These are phyloP conservation scores for Drosophila cardini DNA, from an alignment of 1,140 invertebrate genomes.

Conservation along the genomic window DNA sequence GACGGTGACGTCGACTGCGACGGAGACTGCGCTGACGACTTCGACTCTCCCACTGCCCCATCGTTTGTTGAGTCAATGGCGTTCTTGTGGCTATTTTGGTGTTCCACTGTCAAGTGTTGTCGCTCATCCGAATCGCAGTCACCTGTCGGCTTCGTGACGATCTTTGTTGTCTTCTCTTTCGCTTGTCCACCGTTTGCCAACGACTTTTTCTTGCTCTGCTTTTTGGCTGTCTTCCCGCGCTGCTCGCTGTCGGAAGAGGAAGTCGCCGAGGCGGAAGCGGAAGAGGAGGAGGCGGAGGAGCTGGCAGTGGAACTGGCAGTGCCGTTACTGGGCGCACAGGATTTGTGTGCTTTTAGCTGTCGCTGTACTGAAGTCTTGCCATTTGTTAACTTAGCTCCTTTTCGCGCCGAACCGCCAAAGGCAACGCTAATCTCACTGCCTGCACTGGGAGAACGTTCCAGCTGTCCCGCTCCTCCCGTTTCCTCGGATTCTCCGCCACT, in stretches of 20 bases:
- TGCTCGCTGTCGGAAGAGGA: conserved; percentile 71
- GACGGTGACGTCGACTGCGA: conserved; percentile 77
- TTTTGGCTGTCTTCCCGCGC: conserved; percentile 54
- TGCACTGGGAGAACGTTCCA: conserved; percentile 82
- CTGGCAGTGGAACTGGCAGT: conserved; percentile 10
- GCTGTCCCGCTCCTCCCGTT: conserved; percentile 20
- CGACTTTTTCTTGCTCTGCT: conserved; percentile 65
- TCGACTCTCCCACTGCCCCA: conserved; percentile 30
- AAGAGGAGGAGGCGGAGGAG: conserved; percentile 30
- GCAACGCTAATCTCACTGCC: conserved; percentile 63
- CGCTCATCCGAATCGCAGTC: conserved; percentile 6
- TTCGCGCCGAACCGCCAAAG: conserved; percentile 38
- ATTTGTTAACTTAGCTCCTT: conserved; percentile 39
- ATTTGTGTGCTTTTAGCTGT: conserved; percentile 63
- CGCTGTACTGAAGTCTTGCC: conserved; percentile 46
- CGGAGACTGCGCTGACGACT: conserved; percentile 17
- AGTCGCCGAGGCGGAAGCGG: conserved; percentile 19
- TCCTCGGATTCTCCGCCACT: conserved; percentile 79
- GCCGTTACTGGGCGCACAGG: conserved; percentile 56
- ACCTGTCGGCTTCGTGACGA: conserved; percentile 15
- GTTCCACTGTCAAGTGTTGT: conserved; percentile 4
- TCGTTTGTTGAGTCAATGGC: conserved; percentile 59
- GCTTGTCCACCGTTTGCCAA: conserved; percentile 38
- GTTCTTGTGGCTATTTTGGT: conserved; percentile 44
- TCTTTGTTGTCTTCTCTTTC: conserved; percentile 40